These are phyloP conservation scores for Sogatella furcifera DNA, from an alignment of 1,140 invertebrate genomes.

Conservation along the genomic window DNA sequence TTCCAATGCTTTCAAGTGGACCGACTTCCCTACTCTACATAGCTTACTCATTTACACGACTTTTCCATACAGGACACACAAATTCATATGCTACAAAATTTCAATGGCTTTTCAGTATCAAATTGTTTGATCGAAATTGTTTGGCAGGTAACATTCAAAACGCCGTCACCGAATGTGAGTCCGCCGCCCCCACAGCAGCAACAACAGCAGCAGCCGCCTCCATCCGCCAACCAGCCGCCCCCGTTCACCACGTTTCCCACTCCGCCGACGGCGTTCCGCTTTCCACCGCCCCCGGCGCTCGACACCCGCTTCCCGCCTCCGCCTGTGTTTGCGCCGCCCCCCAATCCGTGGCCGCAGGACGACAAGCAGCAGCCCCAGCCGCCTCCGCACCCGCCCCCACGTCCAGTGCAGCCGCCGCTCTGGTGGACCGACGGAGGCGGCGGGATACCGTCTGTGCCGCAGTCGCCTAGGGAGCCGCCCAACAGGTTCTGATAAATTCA, in stretches of 20 bases:
- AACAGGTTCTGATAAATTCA: too few relatives aligned
- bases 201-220: background rate
- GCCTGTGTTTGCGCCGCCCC: conserved; percentile 6
- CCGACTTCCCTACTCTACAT: too few relatives aligned
- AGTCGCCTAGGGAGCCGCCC: conserved; percentile 16
- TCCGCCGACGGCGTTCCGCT: background rate
- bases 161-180: conserved; percentile 36
- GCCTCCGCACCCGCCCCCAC: too few relatives aligned
- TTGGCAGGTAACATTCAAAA: conserved; percentile 42
- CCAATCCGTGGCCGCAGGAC: conserved; percentile 29
- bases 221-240: background rate
- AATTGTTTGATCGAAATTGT: background rate
- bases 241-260: background rate
- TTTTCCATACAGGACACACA: too few relatives aligned
- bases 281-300: background rate
- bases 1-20: too few relatives aligned
- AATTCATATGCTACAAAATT: too few relatives aligned
- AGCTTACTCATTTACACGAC: too few relatives aligned
- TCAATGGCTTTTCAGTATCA: too few relatives aligned
- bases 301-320: background rate
- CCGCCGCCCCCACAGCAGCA: conserved; percentile 11
- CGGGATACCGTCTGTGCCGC: conserved; percentile 21
- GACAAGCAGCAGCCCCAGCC: conserved; percentile 32
- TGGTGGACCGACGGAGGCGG: conserved; percentile 23
- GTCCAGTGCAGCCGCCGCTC: conserved; percentile 7